Percentiles rank a stretch among this genome's conserved stretches.
Evolutionary conservation across 2,888 invertebrate species (phyloP).

Genomic region (Agriopis aurantiaria): DNA sequence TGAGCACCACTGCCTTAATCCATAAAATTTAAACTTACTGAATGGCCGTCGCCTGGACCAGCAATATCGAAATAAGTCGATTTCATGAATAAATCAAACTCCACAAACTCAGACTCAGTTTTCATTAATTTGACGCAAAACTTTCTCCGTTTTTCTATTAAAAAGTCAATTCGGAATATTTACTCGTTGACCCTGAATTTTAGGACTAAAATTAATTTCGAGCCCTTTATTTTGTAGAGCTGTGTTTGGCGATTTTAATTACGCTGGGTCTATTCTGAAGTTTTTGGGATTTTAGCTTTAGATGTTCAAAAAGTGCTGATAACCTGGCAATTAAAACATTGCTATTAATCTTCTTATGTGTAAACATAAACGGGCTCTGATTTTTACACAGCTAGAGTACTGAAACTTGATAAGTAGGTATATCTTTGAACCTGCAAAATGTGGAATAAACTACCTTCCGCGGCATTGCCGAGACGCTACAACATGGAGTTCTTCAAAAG

Average conservation of each 20-base stretch:
- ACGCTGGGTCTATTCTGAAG: neutral
- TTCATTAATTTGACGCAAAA: conserved; percentile 34
- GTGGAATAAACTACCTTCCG: no score
- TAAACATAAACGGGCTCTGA: no score
- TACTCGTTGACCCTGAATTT: conserved; percentile 26
- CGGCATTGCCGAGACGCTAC: no score
- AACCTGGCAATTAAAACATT: no score
- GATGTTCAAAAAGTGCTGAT: neutral
- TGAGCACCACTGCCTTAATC: conserved; percentile 14
- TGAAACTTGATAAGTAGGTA: no score
- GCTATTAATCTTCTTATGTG: no score
- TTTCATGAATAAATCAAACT: conserved; percentile 33
- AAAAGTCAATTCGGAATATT: conserved; percentile 29
- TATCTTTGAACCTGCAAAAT: no score
- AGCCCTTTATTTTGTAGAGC: conserved; percentile 23
- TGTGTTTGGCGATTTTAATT: conserved; percentile 30
- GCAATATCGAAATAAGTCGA: conserved; percentile 33
- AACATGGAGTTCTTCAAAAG: no score
- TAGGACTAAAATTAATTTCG: conserved; percentile 24
- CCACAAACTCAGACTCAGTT: conserved; percentile 23
- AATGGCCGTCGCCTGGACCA: conserved; percentile 18
- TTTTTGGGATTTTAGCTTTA: neutral
- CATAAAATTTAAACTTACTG: conserved; percentile 25
- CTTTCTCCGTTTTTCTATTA: conserved; percentile 30
- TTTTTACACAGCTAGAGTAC: no score